A percentile compares a stretch with the other conserved stretches of the same genome.
These are phyloP conservation scores for Diadophis punctatus DNA, from an alignment of 2,113 vertebrate species.

Conservation along the genomic window DNA sequence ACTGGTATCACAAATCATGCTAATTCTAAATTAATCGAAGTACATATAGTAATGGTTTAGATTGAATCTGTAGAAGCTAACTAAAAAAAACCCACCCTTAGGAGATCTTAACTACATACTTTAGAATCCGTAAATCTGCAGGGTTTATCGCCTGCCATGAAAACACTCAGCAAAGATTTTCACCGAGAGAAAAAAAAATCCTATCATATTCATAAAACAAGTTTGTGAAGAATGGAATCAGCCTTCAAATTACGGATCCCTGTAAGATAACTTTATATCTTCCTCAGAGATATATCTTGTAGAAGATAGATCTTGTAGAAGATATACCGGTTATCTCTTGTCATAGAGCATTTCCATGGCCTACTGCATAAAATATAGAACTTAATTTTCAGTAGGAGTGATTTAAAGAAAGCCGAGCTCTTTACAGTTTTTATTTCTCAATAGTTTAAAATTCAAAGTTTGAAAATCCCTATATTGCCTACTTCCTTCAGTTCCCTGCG, in stretches of 20 bases:
- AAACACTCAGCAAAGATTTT: background rate
- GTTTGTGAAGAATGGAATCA: background rate
- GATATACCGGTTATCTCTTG: too few species aligned
- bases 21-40: background rate
- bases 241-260: background rate
- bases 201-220: background rate
- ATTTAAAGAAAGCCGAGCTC: background rate
- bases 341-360: background rate
- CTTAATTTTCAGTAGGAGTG: background rate
- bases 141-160: background rate
- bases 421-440: background rate
- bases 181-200: background rate
- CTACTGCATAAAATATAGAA: background rate
- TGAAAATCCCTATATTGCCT: background rate
- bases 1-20: background rate
- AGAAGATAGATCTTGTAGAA: too few species aligned
- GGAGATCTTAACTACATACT: background rate
- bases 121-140: background rate
- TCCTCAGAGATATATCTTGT: background rate
- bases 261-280: background rate
- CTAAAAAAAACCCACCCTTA: background rate
- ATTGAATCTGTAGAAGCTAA: background rate
- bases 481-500: background rate
- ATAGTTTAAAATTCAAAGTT: background rate
- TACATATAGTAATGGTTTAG: background rate